Percentiles rank a stretch among this genome's conserved stretches.
Evolutionary conservation across 2,888 invertebrate genomes (phyloP).

Genomic region (Nymphalis urticae): DNA sequence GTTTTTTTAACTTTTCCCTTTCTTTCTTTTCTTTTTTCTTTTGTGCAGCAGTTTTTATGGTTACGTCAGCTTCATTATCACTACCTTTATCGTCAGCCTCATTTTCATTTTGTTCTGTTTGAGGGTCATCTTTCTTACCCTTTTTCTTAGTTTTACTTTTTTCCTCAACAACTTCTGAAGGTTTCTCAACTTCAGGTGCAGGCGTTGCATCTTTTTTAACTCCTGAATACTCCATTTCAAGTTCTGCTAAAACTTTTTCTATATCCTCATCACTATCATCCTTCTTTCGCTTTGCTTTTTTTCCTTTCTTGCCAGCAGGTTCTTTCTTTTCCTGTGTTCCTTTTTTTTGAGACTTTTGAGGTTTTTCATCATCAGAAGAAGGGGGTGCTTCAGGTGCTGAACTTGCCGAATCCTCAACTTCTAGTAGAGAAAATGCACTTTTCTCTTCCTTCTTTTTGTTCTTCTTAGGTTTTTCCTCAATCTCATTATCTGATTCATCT

Average conservation of each 20-base stretch:
- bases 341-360: slow-evolving; percentile 65
- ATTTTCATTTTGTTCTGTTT: slow-evolving; percentile 50
- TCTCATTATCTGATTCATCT: slow-evolving; percentile 74
- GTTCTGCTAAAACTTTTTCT: slow-evolving; percentile 91
- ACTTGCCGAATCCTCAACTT: slow-evolving; percentile 84
- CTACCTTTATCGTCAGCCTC: slow-evolving; percentile 69
- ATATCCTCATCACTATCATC: slow-evolving; percentile 91
- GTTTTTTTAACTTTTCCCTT: slow-evolving; percentile 88
- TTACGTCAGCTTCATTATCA: slow-evolving; percentile 81
- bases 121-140: slow-evolving; percentile 63
- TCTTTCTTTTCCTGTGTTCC: slow-evolving; percentile 69
- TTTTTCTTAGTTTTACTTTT: slow-evolving; percentile 68
- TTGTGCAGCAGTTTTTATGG: slow-evolving; percentile 91
- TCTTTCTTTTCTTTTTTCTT: slow-evolving; percentile 95
- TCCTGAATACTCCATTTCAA: slow-evolving; percentile 90
- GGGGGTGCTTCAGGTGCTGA: slow-evolving; percentile 67
- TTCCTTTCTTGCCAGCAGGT: slow-evolving; percentile 84
- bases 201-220: slow-evolving; percentile 76
- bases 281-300: slow-evolving; percentile 87
- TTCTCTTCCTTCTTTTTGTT: slow-evolving; percentile 75
- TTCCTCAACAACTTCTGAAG: slow-evolving; percentile 63
- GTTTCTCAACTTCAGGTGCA: slow-evolving; percentile 64
- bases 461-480: slow-evolving; percentile 70
- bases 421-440: slow-evolving; percentile 85
- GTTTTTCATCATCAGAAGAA: slow-evolving; percentile 74